Conservation (phyloP, 2,888 invertebrate species). For the Clostera curtula region DNA sequence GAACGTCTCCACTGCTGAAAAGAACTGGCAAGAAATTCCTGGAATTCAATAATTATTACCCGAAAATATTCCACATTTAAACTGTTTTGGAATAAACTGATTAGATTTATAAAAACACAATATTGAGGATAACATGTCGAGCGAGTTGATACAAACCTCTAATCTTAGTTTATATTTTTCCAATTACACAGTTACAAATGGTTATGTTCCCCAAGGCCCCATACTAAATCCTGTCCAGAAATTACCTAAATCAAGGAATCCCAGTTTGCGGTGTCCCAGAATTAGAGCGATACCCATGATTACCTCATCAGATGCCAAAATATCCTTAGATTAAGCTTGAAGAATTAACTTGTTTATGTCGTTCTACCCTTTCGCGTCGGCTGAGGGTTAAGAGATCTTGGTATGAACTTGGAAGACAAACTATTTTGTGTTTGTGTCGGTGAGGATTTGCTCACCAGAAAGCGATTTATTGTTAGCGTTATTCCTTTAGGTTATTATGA, state of each 20-base stretch:
- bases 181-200: too few species aligned
- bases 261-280: conserved; percentile 36
- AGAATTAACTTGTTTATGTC: conserved; percentile 47
- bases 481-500: too few species aligned
- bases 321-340: conserved; percentile 51
- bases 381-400: conserved; percentile 14
- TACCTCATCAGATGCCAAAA: conserved; percentile 49
- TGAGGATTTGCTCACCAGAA: background rate
- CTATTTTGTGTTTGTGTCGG: conserved; percentile 1
- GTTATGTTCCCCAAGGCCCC: background rate
- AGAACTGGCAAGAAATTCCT: too few species aligned
- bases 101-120: too few species aligned
- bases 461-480: too few species aligned
- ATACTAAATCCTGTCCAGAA: conserved; percentile 16
- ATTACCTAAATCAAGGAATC: conserved; percentile 6
- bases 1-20: too few species aligned
- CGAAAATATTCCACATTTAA: too few species aligned
- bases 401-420: conserved; percentile 6
- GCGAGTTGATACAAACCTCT: background rate
- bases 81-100: too few species aligned
- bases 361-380: conserved; percentile 17
- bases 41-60: too few species aligned
- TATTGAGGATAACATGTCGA: too few species aligned
- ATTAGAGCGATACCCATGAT: conserved; percentile 53
- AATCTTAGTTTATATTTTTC: background rate